These are phyloP conservation scores for Ancistrus triradiatus DNA, from an alignment of 2,113 vertebrate species.

Conservation along the genomic window DNA sequence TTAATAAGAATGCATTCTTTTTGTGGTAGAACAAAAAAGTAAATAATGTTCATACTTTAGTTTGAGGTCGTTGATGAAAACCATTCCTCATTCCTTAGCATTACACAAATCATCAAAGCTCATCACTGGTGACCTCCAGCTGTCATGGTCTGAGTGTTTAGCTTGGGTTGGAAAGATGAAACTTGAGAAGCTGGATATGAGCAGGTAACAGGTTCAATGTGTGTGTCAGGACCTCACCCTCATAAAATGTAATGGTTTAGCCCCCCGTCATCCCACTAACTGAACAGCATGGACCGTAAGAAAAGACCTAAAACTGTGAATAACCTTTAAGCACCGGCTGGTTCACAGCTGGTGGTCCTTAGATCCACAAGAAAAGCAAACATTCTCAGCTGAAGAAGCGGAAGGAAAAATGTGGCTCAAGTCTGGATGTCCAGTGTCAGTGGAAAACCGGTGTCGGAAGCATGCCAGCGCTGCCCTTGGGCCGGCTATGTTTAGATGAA, in stretches of 20 bases:
- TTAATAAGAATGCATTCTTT: no score
- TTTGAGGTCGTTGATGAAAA: no score
- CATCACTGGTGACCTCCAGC: conserved; percentile 5
- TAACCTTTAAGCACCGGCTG: background rate
- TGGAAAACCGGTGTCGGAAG: conserved; percentile 4
- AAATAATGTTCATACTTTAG: no score
- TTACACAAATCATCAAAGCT: background rate
- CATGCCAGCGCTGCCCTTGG: background rate
- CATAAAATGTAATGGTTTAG: conserved; percentile 10
- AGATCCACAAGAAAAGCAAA: conserved; percentile 2
- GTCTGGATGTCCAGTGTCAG: conserved; percentile 9
- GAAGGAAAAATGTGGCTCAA: conserved; percentile 25
- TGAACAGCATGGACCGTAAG: conserved; percentile 13
- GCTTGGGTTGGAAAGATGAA: conserved; percentile 9
- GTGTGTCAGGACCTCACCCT: conserved; percentile 1
- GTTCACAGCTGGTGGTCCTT: conserved; percentile 17
- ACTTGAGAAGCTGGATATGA: conserved; percentile 1
- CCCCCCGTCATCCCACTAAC: background rate
- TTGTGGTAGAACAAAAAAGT: no score
- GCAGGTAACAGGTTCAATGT: background rate
- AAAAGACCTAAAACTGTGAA: no score
- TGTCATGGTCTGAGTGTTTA: background rate
- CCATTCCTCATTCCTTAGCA: no score
- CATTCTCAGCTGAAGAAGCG: background rate
- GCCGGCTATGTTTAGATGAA: background rate